These are phyloP conservation scores for Rhynchophorus ferrugineus DNA, from an alignment of 1,140 invertebrate genomes.

Conservation along the genomic window DNA sequence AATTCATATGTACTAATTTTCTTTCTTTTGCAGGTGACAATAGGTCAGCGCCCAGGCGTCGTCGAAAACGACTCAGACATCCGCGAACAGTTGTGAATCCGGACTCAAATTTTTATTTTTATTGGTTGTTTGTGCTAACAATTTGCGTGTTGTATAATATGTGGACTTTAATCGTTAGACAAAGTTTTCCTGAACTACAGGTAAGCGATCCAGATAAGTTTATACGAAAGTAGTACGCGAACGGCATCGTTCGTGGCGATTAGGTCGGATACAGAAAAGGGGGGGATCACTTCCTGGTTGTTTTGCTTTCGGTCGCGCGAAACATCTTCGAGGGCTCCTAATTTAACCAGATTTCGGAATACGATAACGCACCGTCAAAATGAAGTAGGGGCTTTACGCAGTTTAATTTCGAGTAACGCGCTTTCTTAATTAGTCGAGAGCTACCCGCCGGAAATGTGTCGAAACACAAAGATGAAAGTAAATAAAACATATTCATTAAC, in stretches of 20 bases:
- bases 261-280: background rate
- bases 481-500: too few species aligned
- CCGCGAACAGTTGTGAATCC: constrained; percentile 88
- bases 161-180: constrained; percentile 90
- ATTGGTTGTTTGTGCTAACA: constrained; percentile 86
- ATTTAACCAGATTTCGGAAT: too few species aligned
- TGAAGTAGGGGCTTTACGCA: too few species aligned
- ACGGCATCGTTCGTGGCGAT: background rate
- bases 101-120: constrained; percentile 92
- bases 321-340: too few species aligned
- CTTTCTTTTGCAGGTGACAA: constrained; percentile 47
- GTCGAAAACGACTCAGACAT: constrained; percentile 56
- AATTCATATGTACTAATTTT: too few species aligned
- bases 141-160: constrained; percentile 88
- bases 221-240: background rate
- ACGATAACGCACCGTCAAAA: too few species aligned
- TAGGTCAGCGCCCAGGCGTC: constrained; percentile 48
- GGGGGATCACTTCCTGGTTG: too few species aligned
- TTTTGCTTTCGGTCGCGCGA: too few species aligned
- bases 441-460: too few species aligned
- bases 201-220: constrained; percentile 34
- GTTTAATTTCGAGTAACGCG: too few species aligned
- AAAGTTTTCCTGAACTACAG: constrained; percentile 88
- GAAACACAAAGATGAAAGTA: too few species aligned
- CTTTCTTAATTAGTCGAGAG: too few species aligned